phyloP scores from a whole-genome alignment of 2,113 vertebrate species.

The Prietella phreatophila region DNA sequence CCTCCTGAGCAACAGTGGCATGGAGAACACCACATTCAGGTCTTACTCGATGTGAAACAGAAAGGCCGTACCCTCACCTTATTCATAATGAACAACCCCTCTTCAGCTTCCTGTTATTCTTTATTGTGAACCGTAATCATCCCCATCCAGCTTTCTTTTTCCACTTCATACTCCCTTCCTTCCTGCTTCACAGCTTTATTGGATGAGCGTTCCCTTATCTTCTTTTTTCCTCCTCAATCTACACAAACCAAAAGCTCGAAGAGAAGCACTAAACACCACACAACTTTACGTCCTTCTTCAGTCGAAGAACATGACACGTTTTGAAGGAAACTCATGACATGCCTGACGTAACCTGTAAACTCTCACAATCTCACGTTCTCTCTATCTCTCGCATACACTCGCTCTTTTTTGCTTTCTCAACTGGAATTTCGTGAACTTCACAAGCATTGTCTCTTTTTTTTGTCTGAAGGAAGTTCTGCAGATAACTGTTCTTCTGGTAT shows the following conservation, averaged over 20 bases:
- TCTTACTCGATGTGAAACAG: constrained; percentile 52
- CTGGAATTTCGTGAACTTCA: background rate
- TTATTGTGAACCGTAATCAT: background rate
- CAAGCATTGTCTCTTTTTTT: background rate
- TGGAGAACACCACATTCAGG: constrained; percentile 96
- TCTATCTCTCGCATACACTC: too few relatives aligned
- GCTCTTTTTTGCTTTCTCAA: background rate
- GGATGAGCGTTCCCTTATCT: background rate
- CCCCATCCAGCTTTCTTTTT: background rate
- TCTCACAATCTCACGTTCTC: too few relatives aligned
- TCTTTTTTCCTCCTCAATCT: background rate
- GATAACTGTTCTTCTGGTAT: background rate
- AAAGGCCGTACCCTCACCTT: too few relatives aligned
- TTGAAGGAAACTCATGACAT: too few relatives aligned
- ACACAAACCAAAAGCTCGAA: background rate
- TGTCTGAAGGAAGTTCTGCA: too few relatives aligned
- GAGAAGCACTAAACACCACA: background rate
- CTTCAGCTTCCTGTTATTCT: background rate
- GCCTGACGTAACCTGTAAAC: too few relatives aligned
- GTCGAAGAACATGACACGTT: background rate
- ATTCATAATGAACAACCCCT: background rate
- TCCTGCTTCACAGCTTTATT: background rate
- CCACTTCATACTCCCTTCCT: background rate
- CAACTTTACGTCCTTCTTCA: background rate
- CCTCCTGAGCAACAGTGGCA: constrained; percentile 85